Conservation (phyloP, 2,888 invertebrate genomes). For the Callyntrura sp. region DNA sequence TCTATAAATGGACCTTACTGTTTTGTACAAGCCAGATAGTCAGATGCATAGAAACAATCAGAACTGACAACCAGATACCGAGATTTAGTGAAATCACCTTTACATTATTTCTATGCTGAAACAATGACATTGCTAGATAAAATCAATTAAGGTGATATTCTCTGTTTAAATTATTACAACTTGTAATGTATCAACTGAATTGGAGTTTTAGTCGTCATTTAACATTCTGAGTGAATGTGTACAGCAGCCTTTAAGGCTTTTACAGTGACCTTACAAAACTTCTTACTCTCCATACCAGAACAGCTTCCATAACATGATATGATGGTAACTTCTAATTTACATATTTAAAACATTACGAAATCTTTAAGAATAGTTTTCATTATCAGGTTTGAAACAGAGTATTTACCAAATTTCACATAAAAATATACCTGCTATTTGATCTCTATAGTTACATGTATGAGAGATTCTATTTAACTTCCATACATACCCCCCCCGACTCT, state of each 20-base stretch:
- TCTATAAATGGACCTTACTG: too few species aligned
- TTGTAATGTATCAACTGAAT: neutral
- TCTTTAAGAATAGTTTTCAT: neutral
- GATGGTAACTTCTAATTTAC: slow-evolving; percentile 10
- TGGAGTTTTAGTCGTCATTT: neutral
- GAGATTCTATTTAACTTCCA: neutral
- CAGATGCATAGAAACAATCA: too few species aligned
- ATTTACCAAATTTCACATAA: neutral
- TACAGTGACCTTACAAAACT: neutral
- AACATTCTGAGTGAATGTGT: neutral
- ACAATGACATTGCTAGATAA: neutral
- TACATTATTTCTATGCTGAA: too few species aligned
- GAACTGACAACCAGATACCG: too few species aligned
- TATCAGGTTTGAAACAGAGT: neutral
- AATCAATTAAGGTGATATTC: too few species aligned
- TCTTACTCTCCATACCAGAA: neutral
- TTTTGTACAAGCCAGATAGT: too few species aligned
- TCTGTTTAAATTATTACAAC: too few species aligned
- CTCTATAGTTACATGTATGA: neutral
- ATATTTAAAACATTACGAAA: neutral
- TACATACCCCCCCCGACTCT: neutral
- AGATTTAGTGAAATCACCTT: too few species aligned
- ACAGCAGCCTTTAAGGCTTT: neutral
- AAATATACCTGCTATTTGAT: neutral
- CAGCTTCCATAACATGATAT: neutral